phyloP scores from a whole-genome alignment of 2,797 vertebrate species.

The Epinephelus coioides region DNA sequence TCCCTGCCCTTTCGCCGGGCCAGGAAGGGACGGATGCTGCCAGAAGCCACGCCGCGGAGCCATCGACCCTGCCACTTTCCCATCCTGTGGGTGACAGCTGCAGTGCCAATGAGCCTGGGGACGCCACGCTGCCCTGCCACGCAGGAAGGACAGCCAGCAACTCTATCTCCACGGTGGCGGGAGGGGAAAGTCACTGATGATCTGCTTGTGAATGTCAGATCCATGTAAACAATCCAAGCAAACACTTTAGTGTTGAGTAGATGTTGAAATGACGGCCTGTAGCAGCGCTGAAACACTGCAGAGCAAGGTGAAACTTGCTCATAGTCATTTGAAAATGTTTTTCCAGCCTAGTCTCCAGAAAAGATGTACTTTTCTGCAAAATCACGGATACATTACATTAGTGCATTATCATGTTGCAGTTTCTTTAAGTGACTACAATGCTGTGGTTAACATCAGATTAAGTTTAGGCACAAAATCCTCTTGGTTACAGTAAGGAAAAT shows the following conservation, averaged over 20 bases:
- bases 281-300: slow-evolving; percentile 9
- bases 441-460: too few relatives aligned
- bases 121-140: slow-evolving; percentile 74
- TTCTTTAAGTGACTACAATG: too few relatives aligned
- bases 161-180: slow-evolving; percentile 45
- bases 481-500: too few relatives aligned
- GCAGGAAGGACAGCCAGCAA: slow-evolving; percentile 78
- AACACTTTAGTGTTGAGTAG: slow-evolving; percentile 19
- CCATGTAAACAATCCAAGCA: slow-evolving; percentile 55
- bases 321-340: background rate
- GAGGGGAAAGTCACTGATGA: slow-evolving; percentile 60
- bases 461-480: too few relatives aligned
- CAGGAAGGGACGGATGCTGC: slow-evolving; percentile 65
- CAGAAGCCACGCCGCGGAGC: slow-evolving; percentile 70
- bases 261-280: slow-evolving; percentile 9
- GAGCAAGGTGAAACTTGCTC: background rate
- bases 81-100: slow-evolving; percentile 79
- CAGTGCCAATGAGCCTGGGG: slow-evolving; percentile 73
- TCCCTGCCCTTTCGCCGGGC: slow-evolving; percentile 75
- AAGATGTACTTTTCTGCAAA: too few relatives aligned
- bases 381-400: too few relatives aligned
- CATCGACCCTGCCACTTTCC: slow-evolving; percentile 78
- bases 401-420: too few relatives aligned
- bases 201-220: slow-evolving; percentile 75
- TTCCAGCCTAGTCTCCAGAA: too few relatives aligned